These are phyloP conservation scores for Pseudomyrmex flavicornis DNA, from an alignment of 1,140 invertebrate genomes.

Conservation along the genomic window DNA sequence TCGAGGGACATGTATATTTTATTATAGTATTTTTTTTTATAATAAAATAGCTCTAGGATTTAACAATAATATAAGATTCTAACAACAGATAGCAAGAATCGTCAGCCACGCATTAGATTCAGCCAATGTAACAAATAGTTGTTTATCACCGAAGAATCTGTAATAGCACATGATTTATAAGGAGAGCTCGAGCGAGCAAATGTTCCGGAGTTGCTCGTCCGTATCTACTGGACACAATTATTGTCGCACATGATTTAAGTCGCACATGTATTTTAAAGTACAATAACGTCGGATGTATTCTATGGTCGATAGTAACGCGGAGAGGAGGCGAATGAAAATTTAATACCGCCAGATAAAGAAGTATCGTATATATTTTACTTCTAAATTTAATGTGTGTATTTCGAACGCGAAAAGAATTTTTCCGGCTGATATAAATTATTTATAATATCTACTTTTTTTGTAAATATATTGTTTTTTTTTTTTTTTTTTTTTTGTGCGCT, in stretches of 20 bases:
- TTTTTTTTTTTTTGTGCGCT: background rate
- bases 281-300: constrained; percentile 39
- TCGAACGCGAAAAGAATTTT: background rate
- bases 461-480: background rate
- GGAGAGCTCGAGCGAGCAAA: constrained; percentile 44
- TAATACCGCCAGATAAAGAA: constrained; percentile 77
- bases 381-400: constrained; percentile 13
- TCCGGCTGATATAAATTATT: constrained; percentile 29
- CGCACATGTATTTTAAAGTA: constrained; percentile 79
- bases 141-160: constrained; percentile 6
- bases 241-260: constrained; percentile 79
- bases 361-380: constrained; percentile 20
- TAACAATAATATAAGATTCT: too few species aligned
- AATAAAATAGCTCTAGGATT: too few species aligned
- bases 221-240: constrained; percentile 62
- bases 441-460: background rate
- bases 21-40: too few species aligned
- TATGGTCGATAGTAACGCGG: constrained; percentile 70
- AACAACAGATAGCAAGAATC: too few species aligned
- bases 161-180: constrained; percentile 16
- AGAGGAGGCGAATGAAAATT: constrained; percentile 80
- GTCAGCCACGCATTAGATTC: background rate
- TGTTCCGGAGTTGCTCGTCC: constrained; percentile 44
- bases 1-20: too few species aligned
- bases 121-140: background rate